Base-by-base conservation (phyloP, 2,888 invertebrate genomes). In the Magallana nippona region DNA sequence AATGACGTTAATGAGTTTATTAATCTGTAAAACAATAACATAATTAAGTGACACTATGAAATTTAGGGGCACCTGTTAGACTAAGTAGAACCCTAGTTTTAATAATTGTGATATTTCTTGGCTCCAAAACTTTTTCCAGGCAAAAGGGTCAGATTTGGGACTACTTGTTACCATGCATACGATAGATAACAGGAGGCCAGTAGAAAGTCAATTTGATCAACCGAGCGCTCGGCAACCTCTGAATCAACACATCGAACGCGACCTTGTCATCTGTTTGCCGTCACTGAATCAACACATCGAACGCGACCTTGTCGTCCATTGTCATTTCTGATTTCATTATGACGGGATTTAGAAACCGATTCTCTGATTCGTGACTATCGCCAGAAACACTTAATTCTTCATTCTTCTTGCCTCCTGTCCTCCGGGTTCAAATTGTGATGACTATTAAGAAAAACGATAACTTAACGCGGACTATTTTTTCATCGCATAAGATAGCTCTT, bases 201-300 rank as follows among this genome's bases (percentile, higher is more conserved):
- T 13, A 10, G 27, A 32, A 71, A 17, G 71, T 71, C 71, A 27
- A 32, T 71, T 27, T 1, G n/a, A 17, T 17, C 11, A 32, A 5
- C 27, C 13, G 15, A 32, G 27, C 32, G 27, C 71, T 71, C 27
- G 32, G 32, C 71, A 32, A 27, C 32, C 27, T 15, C 27, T 71
- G 71, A 71, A 71, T 71, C 71, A 71, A 71, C 71, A 32, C 27
- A 27, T 32, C 71, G 10, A 27, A 27, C 71, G 71, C 10, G 13
- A 71, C 27, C 11, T 32, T 71, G 71, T 71, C 71, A 22, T 71
- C 15, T 71, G 71, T 71, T 27, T 22, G 32, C 71, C 15, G 22
- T 71, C 27, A 27, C 27, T 71, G 71, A 71, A 71, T 71, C 71
- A 71, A 71, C 71, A 71, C 27, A 27, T 32, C 71, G 10, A 27